Conservation (phyloP, 2,888 invertebrate genomes). For the Torymus tubicola region DNA sequence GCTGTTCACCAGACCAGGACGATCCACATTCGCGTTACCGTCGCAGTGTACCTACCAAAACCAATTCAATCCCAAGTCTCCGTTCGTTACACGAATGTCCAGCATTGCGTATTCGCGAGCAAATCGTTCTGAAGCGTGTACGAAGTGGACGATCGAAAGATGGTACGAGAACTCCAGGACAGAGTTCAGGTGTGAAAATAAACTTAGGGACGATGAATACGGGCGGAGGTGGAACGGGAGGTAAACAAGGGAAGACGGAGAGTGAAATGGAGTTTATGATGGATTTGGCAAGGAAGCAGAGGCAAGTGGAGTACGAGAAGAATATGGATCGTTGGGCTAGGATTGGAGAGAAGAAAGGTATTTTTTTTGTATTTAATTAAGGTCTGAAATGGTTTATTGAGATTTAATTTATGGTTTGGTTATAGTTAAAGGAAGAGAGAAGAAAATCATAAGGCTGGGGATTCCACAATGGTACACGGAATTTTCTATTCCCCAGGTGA, state of each 20-base stretch:
- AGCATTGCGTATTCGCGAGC: constrained; percentile 29
- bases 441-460: constrained; percentile 5
- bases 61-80: background rate
- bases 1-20: constrained; percentile 8
- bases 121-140: background rate
- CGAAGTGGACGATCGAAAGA: background rate
- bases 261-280: constrained; percentile 25
- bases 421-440: background rate
- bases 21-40: background rate
- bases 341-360: constrained; percentile 19
- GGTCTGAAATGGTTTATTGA: no score
- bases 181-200: background rate
- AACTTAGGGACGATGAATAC: background rate
- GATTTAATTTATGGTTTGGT: background rate
- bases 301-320: constrained; percentile 41
- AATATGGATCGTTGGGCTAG: constrained; percentile 38
- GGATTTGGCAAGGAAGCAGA: background rate
- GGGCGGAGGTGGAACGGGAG: background rate
- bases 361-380: background rate
- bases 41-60: background rate
- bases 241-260: background rate
- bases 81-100: constrained; percentile 48
- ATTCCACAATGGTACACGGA: constrained; percentile 68
- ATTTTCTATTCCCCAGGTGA: constrained; percentile 66
- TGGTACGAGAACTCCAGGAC: no score